Evolutionary conservation across 2,888 invertebrate species (phyloP).

Genomic region (Halictus quadricinctus): DNA sequence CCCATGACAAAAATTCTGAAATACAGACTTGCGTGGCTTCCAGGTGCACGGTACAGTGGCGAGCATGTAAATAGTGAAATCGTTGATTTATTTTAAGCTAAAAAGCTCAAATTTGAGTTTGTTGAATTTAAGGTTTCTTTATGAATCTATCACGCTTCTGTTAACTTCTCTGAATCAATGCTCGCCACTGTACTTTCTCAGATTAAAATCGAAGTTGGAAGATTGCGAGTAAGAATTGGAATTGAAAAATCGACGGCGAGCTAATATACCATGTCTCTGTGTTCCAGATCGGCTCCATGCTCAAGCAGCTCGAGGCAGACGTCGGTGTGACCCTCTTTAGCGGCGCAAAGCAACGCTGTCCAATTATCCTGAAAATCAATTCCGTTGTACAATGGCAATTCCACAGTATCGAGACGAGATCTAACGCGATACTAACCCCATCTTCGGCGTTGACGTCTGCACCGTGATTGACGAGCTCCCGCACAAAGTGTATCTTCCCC

Average conservation of each 20-base stretch:
- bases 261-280: conserved; percentile 90
- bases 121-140: no score
- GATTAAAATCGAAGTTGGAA: background rate
- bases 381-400: background rate
- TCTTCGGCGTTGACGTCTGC: conserved; percentile 97
- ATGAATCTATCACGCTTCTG: no score
- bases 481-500: conserved; percentile 92
- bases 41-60: no score
- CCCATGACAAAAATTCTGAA: no score
- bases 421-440: conserved; percentile 83
- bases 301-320: conserved; percentile 92
- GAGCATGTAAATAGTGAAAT: no score
- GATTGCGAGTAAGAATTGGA: background rate
- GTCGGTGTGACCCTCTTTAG: conserved; percentile 93
- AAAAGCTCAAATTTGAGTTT: no score
- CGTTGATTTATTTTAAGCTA: no score
- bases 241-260: background rate
- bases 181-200: background rate
- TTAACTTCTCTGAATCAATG: no score
- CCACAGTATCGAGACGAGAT: background rate
- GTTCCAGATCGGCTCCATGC: conserved; percentile 93
- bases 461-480: conserved; percentile 93
- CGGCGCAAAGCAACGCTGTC: conserved; percentile 95
- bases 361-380: conserved; percentile 89
- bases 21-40: no score